Evolutionary conservation across 2,888 invertebrate genomes (phyloP), one percentile per base, ranked within the genome.

Genomic region (Tridacna crocea): DNA sequence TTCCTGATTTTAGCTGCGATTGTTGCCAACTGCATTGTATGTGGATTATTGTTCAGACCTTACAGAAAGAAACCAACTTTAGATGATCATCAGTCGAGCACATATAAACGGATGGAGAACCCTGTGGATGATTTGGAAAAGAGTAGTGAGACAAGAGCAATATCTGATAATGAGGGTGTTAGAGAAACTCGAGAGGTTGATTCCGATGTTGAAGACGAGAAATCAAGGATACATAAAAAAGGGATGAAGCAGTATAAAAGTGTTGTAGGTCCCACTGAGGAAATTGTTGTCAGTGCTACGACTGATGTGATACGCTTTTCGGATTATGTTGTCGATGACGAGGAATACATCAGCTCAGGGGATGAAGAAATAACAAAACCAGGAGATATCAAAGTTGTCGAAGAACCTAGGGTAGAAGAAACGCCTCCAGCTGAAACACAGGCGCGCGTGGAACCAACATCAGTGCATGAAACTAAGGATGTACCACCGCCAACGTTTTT

Each of bases 31-130:
- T 27, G 72, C 17, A 48, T 76, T 22, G 73, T 77, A 11, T 76
- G 76, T 48, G 76, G 72, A 13, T 24, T 80, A 8, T 55, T 80
- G 19, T 80, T 77, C 46, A 76, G 72, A 77, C 80, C 80, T 26
- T 36, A 72, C 19, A 68, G 72, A 12, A 66, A 47, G 47, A 75
- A 63, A 13, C 22, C 26, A 6, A 47, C 46, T 8, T 22, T 10
- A 19, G 19, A 15, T 36, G 77, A 68, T 17, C 65, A 27, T 36
- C 24, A 68, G 19, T 51, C 46, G n/a, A 47, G 51, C 22, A 78
- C 61, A 19, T 72, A 72, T 22, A 36, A 63, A 27, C 77, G 63
- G 27, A 78, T 78, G 77, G 46, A 36, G 12, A 68, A 22, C 47
- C 22, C 22, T 0, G 66, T 10, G 13, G 36, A 24, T 2, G 73